Conservation (phyloP, 2,888 invertebrate species). For the Rhodophaea formosa region DNA sequence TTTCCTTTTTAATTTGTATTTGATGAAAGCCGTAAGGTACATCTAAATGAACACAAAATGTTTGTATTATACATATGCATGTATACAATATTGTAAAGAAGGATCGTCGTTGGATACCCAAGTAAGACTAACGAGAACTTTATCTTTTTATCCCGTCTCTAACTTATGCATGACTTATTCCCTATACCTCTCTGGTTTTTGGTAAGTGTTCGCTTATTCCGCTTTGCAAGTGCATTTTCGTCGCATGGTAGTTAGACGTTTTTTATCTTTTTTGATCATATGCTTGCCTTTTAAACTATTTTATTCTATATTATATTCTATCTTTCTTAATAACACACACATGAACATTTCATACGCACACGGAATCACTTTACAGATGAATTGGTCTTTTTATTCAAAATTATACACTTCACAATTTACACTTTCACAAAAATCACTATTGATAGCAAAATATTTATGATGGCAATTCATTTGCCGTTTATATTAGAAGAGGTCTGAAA, state of each 20-base stretch:
- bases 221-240: constrained; percentile 67
- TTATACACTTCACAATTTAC: constrained; percentile 73
- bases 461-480: constrained; percentile 37
- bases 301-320: constrained; percentile 68
- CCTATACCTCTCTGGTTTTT: constrained; percentile 30
- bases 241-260: constrained; percentile 61
- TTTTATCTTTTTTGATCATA: constrained; percentile 47
- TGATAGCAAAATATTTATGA: constrained; percentile 35
- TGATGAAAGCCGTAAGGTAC: constrained; percentile 44
- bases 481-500: constrained; percentile 67
- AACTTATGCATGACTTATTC: constrained; percentile 56
- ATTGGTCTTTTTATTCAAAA: constrained; percentile 71
- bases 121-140: constrained; percentile 70
- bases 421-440: constrained; percentile 54
- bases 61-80: constrained; percentile 64
- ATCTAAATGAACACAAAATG: constrained; percentile 39
- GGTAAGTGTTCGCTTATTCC: constrained; percentile 60
- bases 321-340: constrained; percentile 60
- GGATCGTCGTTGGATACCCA: constrained; percentile 80
- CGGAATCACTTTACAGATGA: constrained; percentile 53
- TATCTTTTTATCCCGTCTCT: constrained; percentile 50
- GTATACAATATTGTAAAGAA: constrained; percentile 59
- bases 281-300: constrained; percentile 63
- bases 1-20: constrained; percentile 55
- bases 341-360: constrained; percentile 48